Percentiles rank a stretch among this genome's conserved stretches.
Evolutionary conservation across 2,113 vertebrate genomes (phyloP).

Genomic region (Perccottus glenii): DNA sequence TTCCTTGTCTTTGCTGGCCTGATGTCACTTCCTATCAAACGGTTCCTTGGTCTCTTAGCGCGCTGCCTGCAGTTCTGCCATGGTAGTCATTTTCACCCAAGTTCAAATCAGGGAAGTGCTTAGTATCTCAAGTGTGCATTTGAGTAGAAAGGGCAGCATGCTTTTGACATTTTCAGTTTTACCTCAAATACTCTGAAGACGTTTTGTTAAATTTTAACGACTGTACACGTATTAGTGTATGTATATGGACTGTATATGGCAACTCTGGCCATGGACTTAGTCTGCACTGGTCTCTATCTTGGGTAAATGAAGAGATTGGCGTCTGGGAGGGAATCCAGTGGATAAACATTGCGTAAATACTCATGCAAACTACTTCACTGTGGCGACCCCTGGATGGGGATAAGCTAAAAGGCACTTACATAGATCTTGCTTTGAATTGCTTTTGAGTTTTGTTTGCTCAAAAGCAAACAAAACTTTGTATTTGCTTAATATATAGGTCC

Average conservation of each 20-base stretch:
- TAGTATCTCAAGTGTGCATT: slow-evolving; percentile 38
- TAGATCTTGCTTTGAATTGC: neutral
- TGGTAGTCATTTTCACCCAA: slow-evolving; percentile 41
- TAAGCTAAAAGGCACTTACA: too few species aligned
- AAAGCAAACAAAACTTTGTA: too few species aligned
- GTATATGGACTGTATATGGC: neutral
- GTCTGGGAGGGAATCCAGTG: too few species aligned
- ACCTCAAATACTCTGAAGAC: neutral
- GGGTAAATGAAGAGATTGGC: too few species aligned
- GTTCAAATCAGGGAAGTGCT: slow-evolving; percentile 54
- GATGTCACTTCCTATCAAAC: slow-evolving; percentile 70
- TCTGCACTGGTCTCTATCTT: too few species aligned
- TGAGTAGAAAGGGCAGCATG: slow-evolving; percentile 20
- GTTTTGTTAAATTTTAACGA: neutral
- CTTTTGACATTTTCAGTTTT: slow-evolving; percentile 8
- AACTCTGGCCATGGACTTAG: too few species aligned
- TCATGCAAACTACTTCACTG: too few species aligned
- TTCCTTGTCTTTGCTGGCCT: slow-evolving; percentile 50
- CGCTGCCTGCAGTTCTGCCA: slow-evolving; percentile 6
- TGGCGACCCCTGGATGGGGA: too few species aligned
- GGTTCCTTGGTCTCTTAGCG: slow-evolving; percentile 42
- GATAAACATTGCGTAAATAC: too few species aligned
- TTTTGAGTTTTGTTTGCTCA: neutral
- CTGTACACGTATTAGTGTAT: neutral
- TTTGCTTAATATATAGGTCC: too few species aligned